Conservation (phyloP, 2,797 vertebrate genomes). For the Epinephelus coioides region DNA sequence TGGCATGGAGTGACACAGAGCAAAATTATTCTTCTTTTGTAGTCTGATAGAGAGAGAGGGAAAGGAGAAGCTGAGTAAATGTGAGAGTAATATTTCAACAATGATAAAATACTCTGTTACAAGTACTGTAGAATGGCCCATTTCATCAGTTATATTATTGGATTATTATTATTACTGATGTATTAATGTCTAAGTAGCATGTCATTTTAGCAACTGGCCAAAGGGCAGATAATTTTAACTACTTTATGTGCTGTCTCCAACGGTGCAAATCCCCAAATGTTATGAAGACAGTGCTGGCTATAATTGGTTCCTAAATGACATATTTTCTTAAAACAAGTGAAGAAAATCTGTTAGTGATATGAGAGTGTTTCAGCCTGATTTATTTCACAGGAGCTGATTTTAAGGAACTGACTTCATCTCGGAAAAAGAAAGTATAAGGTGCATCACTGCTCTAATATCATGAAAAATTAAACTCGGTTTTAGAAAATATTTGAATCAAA, state of each 20-base stretch:
- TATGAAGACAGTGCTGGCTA: background rate
- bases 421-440: background rate
- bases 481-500: background rate
- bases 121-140: background rate
- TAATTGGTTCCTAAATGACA: background rate
- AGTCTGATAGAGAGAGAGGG: too few species aligned
- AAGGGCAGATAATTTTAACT: background rate
- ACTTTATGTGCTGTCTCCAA: background rate
- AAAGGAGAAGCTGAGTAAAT: too few species aligned
- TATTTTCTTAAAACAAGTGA: background rate
- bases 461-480: background rate
- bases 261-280: background rate
- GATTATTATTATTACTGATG: background rate
- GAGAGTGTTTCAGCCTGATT: background rate
- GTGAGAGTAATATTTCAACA: background rate
- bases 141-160: background rate
- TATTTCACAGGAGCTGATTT: background rate
- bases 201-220: background rate
- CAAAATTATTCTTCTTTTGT: too few species aligned
- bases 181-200: background rate
- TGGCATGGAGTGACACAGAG: too few species aligned
- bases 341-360: too few species aligned
- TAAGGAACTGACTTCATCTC: background rate
- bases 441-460: background rate
- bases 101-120: background rate